A percentile compares a stretch with the other conserved stretches of the same genome.
phyloP scores from a whole-genome alignment of 2,797 vertebrate genomes.

The Morus bassanus region DNA sequence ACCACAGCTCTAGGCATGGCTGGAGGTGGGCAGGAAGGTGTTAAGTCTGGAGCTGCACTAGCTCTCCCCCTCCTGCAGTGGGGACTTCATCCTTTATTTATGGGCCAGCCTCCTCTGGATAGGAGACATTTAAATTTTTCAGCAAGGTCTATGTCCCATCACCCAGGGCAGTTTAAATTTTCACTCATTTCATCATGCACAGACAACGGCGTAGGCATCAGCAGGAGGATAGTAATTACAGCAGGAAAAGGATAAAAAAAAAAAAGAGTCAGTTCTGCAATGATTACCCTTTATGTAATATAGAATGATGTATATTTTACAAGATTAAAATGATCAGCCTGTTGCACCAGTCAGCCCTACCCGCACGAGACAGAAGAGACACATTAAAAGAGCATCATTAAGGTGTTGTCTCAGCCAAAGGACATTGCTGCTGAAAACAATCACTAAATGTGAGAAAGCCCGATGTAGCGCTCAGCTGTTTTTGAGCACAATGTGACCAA shows the following conservation, averaged over 20 bases:
- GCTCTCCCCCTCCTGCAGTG: background rate
- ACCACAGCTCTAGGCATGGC: background rate
- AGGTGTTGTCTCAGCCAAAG: background rate
- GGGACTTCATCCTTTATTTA: conserved; percentile 66
- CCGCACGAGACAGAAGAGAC: accelerated
- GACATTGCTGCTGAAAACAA: background rate
- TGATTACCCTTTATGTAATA: background rate
- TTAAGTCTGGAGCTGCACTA: conserved; percentile 6
- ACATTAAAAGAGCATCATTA: background rate
- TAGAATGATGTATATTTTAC: background rate
- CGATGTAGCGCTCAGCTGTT: background rate
- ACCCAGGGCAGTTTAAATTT: conserved; percentile 48
- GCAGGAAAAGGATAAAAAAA: conserved; percentile 11
- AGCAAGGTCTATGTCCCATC: conserved; percentile 51
- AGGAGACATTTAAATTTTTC: conserved; percentile 63
- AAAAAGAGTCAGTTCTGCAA: background rate
- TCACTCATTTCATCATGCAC: conserved; percentile 9
- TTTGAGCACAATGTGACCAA: background rate
- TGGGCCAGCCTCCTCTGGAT: conserved; percentile 29
- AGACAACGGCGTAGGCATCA: background rate
- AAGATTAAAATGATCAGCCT: background rate
- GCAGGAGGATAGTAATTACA: conserved; percentile 30
- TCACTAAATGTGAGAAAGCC: background rate
- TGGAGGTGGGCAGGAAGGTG: background rate
- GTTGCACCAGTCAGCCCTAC: background rate